phyloP scores from a whole-genome alignment of 2,113 vertebrate genomes.

The Galeopterus variegatus region DNA sequence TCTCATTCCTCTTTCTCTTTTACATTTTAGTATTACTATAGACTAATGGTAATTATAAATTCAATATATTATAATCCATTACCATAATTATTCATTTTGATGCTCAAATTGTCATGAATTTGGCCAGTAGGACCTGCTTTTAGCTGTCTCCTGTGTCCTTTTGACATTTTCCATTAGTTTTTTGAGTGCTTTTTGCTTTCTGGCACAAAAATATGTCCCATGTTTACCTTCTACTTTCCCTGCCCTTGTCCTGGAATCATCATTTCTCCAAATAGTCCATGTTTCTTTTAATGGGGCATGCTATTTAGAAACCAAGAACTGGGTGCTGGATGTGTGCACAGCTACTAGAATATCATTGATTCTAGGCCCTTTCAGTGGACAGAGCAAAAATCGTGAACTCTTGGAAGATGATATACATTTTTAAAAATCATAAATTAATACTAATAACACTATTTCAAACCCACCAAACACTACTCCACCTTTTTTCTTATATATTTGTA shows the following conservation, averaged over 20 bases:
- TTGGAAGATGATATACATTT: not conserved
- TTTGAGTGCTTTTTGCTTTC: not conserved
- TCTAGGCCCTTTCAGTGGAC: not conserved
- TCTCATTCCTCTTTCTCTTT: not conserved
- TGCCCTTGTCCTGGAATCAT: not conserved
- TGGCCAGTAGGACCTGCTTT: not conserved
- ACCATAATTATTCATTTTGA: not conserved
- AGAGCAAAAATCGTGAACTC: not conserved
- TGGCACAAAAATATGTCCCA: not conserved
- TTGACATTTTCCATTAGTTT: not conserved
- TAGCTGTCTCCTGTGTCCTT: constrained; percentile 2
- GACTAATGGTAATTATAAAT: not conserved
- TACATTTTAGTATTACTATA: not conserved
- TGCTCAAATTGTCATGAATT: constrained; percentile 4
- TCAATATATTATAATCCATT: not conserved
- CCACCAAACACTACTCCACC: not conserved
- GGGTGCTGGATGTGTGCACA: not conserved
- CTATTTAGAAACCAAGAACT: constrained; percentile 30
- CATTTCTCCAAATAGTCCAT: not conserved
- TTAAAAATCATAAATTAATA: not conserved
- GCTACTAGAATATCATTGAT: not conserved
- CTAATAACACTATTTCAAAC: not conserved
- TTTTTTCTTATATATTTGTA: not conserved
- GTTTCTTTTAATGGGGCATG: not conserved
- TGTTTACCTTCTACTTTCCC: not conserved